These are phyloP conservation scores for Ambastaia sidthimunki DNA, from an alignment of 2,797 vertebrate species.

Conservation along the genomic window DNA sequence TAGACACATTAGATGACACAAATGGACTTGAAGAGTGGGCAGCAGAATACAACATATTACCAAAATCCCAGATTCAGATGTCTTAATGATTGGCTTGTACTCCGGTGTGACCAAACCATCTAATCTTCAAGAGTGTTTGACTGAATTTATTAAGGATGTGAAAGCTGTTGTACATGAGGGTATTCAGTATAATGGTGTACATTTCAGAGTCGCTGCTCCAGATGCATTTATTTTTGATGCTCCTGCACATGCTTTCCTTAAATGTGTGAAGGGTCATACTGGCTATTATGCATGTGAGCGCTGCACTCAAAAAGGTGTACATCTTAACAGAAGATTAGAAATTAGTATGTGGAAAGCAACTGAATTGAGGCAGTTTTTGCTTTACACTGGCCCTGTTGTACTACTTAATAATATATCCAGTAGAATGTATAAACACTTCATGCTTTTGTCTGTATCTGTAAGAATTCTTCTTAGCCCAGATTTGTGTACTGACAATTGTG, in stretches of 20 bases:
- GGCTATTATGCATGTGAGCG: slow-evolving; percentile 41
- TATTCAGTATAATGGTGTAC: slow-evolving; percentile 34
- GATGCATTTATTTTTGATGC: slow-evolving; percentile 45
- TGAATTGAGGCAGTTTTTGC: slow-evolving; percentile 45
- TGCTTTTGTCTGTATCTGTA: slow-evolving; percentile 47
- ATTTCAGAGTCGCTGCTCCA: slow-evolving; percentile 31
- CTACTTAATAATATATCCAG: slow-evolving; percentile 35
- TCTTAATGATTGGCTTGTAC: slow-evolving; percentile 45
- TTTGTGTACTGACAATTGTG: slow-evolving; percentile 39
- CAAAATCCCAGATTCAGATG: slow-evolving; percentile 30
- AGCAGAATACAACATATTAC: slow-evolving; percentile 17
- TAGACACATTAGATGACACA: neutral
- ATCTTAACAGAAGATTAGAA: slow-evolving; percentile 26
- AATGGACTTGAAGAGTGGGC: slow-evolving; percentile 22
- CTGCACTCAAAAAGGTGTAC: slow-evolving; percentile 35
- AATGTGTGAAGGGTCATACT: slow-evolving; percentile 35
- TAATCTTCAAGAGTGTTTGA: slow-evolving; percentile 31
- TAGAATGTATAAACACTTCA: slow-evolving; percentile 37
- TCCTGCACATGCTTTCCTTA: slow-evolving; percentile 32
- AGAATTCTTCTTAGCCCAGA: slow-evolving; percentile 52
- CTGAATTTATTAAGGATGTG: slow-evolving; percentile 36
- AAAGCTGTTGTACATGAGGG: slow-evolving; percentile 34
- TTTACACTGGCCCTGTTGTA: slow-evolving; percentile 44
- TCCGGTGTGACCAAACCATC: slow-evolving; percentile 40
- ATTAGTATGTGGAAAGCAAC: slow-evolving; percentile 50